Conservation (phyloP, 2,888 invertebrate genomes). For the Coenonympha arcania region DNA sequence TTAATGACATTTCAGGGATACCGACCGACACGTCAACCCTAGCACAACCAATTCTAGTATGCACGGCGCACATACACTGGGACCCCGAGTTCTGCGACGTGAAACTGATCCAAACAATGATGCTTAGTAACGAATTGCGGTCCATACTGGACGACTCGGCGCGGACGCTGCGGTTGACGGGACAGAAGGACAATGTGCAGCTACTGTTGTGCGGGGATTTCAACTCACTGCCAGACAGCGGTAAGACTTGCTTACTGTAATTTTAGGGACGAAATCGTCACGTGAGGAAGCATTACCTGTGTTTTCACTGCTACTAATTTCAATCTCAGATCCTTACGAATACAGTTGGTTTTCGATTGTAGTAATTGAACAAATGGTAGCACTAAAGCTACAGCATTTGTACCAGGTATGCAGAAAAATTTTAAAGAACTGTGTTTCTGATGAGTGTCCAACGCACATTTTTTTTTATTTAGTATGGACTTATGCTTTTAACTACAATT, state of each 20-base stretch:
- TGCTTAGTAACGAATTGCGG: slow-evolving; percentile 95
- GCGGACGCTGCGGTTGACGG: slow-evolving; percentile 81
- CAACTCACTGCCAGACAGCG: slow-evolving; percentile 98
- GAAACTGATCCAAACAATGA: slow-evolving; percentile 99
- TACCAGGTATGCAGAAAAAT: no score
- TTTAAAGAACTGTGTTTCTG: no score
- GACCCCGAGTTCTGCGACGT: slow-evolving; percentile 99
- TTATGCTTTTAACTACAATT: no score
- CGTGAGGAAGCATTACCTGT: no score
- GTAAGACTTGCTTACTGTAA: slow-evolving; percentile 44
- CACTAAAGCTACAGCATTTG: no score
- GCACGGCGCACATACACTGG: slow-evolving; percentile 99
- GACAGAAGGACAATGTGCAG: slow-evolving; percentile 88
- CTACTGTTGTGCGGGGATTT: slow-evolving; percentile 97
- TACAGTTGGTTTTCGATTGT: no score
- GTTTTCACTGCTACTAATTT: no score
- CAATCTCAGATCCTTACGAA: no score
- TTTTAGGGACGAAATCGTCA: not conserved
- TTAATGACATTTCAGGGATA: slow-evolving; percentile 62
- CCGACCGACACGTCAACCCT: slow-evolving; percentile 83
- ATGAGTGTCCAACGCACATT: no score
- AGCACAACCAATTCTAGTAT: slow-evolving; percentile 91
- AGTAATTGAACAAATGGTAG: no score
- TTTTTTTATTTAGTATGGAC: no score
- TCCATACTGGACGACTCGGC: slow-evolving; percentile 90